Conservation (phyloP, 2,113 vertebrate species). For the Oreochromis spilurus region DNA sequence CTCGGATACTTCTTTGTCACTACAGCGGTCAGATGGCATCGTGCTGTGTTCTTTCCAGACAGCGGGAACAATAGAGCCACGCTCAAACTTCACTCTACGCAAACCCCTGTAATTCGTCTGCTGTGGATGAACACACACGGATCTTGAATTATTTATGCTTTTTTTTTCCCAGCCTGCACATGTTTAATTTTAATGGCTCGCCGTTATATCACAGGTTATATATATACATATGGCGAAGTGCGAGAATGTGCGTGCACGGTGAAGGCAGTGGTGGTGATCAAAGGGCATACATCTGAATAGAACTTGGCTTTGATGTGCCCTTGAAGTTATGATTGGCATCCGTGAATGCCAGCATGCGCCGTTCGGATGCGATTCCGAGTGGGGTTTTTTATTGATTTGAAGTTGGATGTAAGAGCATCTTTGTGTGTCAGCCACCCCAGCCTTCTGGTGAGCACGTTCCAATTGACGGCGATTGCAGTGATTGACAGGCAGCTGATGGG, state of each 20-base stretch:
- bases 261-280: slow-evolving; percentile 34
- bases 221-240: not conserved
- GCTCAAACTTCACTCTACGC: slow-evolving; percentile 14
- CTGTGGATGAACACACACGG: not conserved
- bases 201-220: slow-evolving; percentile 19
- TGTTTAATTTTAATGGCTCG: not conserved
- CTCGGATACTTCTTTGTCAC: slow-evolving; percentile 7
- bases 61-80: slow-evolving; percentile 14
- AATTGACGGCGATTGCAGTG: slow-evolving; percentile 46
- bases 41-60: not conserved
- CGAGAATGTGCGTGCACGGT: not conserved
- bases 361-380: not conserved
- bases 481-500: slow-evolving; percentile 53
- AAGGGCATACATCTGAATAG: slow-evolving; percentile 58
- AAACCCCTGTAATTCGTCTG: not conserved
- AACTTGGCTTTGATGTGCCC: slow-evolving; percentile 63
- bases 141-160: not conserved
- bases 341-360: slow-evolving; percentile 10
- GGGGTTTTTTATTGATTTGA: not conserved
- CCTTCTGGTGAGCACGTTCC: slow-evolving; percentile 28
- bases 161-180: not conserved
- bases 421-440: slow-evolving; percentile 23
- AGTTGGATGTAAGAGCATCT: slow-evolving; percentile 1
- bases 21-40: not conserved
- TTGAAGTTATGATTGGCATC: slow-evolving; percentile 65